These are phyloP conservation scores for Dascyllus trimaculatus DNA, from an alignment of 2,113 vertebrate genomes.

Conservation along the genomic window DNA sequence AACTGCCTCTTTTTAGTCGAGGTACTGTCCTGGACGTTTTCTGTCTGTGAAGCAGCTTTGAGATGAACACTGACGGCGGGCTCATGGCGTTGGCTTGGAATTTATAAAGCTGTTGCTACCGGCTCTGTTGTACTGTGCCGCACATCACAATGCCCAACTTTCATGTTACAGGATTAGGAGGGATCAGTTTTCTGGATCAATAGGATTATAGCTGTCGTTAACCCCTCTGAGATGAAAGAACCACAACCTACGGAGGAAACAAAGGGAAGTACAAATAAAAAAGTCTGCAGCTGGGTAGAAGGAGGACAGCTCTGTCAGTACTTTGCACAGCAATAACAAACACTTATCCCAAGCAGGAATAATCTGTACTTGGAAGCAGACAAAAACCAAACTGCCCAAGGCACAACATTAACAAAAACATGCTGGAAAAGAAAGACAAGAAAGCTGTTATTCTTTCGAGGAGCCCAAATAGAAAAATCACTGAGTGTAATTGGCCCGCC, in stretches of 20 bases:
- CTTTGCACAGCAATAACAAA: conserved; percentile 37
- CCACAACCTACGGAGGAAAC: conserved; percentile 23
- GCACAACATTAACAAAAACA: conserved; percentile 39
- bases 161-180: conserved; percentile 62
- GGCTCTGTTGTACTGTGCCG: not conserved
- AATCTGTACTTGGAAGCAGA: conserved; percentile 46
- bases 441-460: conserved; percentile 19
- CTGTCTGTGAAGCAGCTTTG: not conserved
- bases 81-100: not conserved
- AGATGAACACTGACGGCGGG: not conserved
- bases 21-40: not conserved
- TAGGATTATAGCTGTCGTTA: conserved; percentile 66
- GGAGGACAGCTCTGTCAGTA: conserved; percentile 8
- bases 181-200: conserved; percentile 69
- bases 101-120: conserved; percentile 33
- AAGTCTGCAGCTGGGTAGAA: not conserved
- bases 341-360: conserved; percentile 43
- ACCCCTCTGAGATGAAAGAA: conserved; percentile 43
- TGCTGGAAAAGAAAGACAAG: conserved; percentile 3
- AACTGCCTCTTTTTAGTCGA: not conserved
- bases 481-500: conserved; percentile 42
- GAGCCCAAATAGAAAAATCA: conserved; percentile 44
- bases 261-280: not conserved
- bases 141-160: conserved; percentile 48
- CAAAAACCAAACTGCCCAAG: conserved; percentile 45